Evolutionary conservation across 2,113 vertebrate species (phyloP).

Genomic region (Pachyramphus minor): DNA sequence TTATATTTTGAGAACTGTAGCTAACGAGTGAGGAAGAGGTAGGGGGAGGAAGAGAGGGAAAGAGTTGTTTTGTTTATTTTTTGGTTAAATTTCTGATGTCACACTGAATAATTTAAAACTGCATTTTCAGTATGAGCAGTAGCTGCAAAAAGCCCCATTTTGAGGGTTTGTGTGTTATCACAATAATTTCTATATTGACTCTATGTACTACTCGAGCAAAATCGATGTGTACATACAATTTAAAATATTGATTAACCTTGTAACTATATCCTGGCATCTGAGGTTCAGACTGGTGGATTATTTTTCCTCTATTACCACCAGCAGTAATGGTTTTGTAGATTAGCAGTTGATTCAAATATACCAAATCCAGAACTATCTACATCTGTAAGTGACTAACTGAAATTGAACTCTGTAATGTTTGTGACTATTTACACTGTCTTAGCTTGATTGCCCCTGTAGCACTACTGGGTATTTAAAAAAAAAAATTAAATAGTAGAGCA

Average conservation of each 20-base stretch:
- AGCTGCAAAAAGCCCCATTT: neutral
- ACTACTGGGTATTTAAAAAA: neutral
- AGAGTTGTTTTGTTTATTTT: neutral
- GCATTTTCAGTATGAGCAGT: neutral
- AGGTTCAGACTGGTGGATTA: neutral
- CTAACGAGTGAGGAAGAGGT: neutral
- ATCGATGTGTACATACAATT: neutral
- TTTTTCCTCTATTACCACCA: neutral
- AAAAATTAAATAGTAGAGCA: neutral
- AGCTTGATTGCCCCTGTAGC: neutral
- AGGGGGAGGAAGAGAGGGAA: neutral
- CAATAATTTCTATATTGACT: conserved; percentile 11
- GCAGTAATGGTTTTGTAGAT: neutral
- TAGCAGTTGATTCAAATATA: neutral
- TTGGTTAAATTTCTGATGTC: neutral
- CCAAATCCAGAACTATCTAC: neutral
- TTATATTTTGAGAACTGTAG: neutral
- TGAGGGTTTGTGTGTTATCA: neutral
- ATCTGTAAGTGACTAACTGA: neutral
- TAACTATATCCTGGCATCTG: conserved; percentile 32
- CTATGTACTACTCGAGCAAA: neutral
- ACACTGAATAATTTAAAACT: neutral
- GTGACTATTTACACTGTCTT: neutral
- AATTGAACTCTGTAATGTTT: neutral
- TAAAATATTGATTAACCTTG: conserved; percentile 42